Conservation (phyloP, 1,140 invertebrate genomes). For the Contarinia nasturtii region DNA sequence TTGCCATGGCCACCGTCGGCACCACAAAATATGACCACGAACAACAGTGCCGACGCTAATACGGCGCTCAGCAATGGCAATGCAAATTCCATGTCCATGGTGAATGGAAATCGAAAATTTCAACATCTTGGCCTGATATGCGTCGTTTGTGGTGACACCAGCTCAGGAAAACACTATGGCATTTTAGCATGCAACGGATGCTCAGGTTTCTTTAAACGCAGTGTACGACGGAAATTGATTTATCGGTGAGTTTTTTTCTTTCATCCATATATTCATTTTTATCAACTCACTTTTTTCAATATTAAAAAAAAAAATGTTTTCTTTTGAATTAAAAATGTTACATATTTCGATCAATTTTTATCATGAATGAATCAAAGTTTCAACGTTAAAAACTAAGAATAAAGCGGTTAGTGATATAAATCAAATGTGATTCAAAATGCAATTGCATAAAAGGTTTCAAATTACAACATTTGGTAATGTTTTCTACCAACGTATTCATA, state of each 20-base stretch:
- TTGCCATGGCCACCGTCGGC: not conserved
- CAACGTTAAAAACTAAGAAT: too few species aligned
- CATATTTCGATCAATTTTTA: too few species aligned
- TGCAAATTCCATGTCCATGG: not conserved
- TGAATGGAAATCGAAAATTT: constrained; percentile 10
- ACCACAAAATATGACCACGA: not conserved
- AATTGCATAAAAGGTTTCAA: too few species aligned
- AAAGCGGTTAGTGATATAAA: too few species aligned
- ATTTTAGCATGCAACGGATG: constrained; percentile 99
- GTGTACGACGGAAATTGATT: constrained; percentile 88
- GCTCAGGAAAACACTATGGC: constrained; percentile 94
- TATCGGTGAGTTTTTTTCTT: constrained; percentile 55
- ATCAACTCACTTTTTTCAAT: too few species aligned
- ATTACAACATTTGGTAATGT: too few species aligned
- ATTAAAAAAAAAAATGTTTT: too few species aligned
- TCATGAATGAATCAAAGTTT: too few species aligned
- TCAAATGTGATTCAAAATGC: too few species aligned
- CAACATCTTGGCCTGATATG: constrained; percentile 54
- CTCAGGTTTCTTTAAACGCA: constrained; percentile 96
- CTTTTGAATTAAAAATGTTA: too few species aligned
- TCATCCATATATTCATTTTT: too few species aligned
- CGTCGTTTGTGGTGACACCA: constrained; percentile 92
- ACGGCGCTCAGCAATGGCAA: not conserved
- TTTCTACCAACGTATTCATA: too few species aligned
- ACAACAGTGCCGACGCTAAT: not conserved